Base-by-base conservation (phyloP, 1,140 invertebrate species). In the Pachyrhynchus sulphureomaculatus region DNA sequence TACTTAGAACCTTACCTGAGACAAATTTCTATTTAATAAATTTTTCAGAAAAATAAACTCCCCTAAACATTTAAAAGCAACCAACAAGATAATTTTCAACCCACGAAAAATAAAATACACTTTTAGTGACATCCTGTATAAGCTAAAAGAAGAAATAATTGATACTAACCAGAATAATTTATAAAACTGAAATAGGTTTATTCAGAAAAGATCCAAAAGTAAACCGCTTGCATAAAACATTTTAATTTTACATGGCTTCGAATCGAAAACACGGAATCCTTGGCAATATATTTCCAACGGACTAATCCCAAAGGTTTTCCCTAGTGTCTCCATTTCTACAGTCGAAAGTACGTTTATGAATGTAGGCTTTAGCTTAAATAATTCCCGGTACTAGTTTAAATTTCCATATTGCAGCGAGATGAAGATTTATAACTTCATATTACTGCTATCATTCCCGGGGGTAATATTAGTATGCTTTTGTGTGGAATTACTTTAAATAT, bases 371-470 rank as follows among this genome's bases (percentile, higher is more conserved):
- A 26, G 47, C 36, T 49, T 49, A 49, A 42, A 48, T 57, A 57
- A 57, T 57, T 57, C 54, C 42, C 42, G 20, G 13, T 15, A 42
- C 54, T 32, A 29, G 33, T 48, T 57, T 34, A 57, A 57, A 57
- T 57, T 57, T 60, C 42, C 54, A 57, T 57, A 47, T 21, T 47
- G 42, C 44, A 32, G 24, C 42, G 54, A 47, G 44, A 42, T 39
- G 26, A 21, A 29, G 39, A 60, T 60, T 60, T 60, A 60, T 60
- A 29, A 48, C 39, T 42, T 52, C 44, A 37, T 47, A 52, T 51
- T 60, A 60, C 47, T 36, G 29, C 57, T 24, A 45, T 49, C 47
- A 33, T 49, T 49, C 47, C 47, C 47, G 4, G 8, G 47, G 15
- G 47, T 33, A 49, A 49, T 49, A 49, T 49, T 49, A 33, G 15